phyloP scores from a whole-genome alignment of 2,113 vertebrate genomes.

The Heliornis fulica region DNA sequence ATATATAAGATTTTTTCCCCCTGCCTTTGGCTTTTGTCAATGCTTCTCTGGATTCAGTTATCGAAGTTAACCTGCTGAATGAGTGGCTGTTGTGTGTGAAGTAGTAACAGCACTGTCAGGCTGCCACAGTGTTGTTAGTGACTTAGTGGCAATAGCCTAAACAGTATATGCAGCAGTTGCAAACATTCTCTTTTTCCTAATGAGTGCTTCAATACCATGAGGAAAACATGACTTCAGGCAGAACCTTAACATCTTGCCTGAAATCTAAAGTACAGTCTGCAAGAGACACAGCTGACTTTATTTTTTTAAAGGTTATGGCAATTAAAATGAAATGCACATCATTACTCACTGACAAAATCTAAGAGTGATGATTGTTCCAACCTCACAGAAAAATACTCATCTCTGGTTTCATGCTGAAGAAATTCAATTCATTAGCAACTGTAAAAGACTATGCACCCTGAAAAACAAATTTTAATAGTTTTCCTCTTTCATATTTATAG shows the following conservation, averaged over 20 bases:
- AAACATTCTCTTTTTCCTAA: not conserved
- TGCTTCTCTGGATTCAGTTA: not conserved
- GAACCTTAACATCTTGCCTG: not conserved
- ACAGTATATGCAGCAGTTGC: not conserved
- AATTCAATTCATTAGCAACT: not conserved
- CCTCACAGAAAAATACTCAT: not conserved
- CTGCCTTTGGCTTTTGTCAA: not conserved
- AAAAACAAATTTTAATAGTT: not conserved
- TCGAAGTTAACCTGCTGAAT: not conserved
- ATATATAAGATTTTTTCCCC: not conserved
- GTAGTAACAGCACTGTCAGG: not conserved
- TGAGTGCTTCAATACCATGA: not conserved
- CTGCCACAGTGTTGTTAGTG: not conserved
- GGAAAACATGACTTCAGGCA: not conserved
- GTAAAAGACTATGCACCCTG: not conserved
- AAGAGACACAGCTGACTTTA: not conserved
- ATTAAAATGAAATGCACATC: not conserved
- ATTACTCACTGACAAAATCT: not conserved
- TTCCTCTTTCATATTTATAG: not conserved
- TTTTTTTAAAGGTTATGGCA: not conserved
- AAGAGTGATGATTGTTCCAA: not conserved
- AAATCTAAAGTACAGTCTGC: not conserved
- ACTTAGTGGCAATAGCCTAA: not conserved
- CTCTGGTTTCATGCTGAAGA: not conserved
- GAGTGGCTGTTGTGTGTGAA: not conserved